phyloP scores from a whole-genome alignment of 92 coral and sea anemone genomes.

The Phenganax subtilis region DNA sequence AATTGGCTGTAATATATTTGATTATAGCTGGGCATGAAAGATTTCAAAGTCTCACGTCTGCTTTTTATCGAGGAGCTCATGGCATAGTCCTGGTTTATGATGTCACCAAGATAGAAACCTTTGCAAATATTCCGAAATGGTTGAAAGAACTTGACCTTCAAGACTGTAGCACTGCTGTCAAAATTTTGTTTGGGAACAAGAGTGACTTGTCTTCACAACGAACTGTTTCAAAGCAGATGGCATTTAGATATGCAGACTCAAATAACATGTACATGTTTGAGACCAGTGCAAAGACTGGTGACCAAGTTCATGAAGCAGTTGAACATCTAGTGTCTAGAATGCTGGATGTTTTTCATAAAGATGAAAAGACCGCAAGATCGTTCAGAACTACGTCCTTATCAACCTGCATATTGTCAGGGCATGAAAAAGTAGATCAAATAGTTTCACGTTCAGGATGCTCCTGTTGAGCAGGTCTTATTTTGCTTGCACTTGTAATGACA shows the following conservation, averaged over 20 bases:
- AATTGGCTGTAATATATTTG: neutral
- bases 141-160: constrained; percentile 77
- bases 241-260: constrained; percentile 70
- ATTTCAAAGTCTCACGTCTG: constrained; percentile 85
- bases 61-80: constrained; percentile 97
- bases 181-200: constrained; percentile 95
- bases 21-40: constrained; percentile 90
- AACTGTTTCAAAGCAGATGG: constrained; percentile 70
- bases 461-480: neutral
- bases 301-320: constrained; percentile 80
- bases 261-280: constrained; percentile 91
- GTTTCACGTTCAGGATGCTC: neutral
- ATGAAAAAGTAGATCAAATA: neutral
- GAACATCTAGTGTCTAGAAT: constrained; percentile 50
- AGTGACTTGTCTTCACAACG: constrained; percentile 73
- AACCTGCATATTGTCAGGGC: constrained; percentile 15
- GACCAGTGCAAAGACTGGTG: constrained; percentile 81
- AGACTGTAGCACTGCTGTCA: constrained; percentile 69
- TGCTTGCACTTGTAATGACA: neutral
- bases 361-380: neutral
- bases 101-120: constrained; percentile 75
- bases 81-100: constrained; percentile 93
- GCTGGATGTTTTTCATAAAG: constrained; percentile 14
- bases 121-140: constrained; percentile 83
- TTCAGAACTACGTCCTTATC: neutral